Conservation (phyloP, 2,888 invertebrate genomes). For the Ichneumoninae sp. region DNA sequence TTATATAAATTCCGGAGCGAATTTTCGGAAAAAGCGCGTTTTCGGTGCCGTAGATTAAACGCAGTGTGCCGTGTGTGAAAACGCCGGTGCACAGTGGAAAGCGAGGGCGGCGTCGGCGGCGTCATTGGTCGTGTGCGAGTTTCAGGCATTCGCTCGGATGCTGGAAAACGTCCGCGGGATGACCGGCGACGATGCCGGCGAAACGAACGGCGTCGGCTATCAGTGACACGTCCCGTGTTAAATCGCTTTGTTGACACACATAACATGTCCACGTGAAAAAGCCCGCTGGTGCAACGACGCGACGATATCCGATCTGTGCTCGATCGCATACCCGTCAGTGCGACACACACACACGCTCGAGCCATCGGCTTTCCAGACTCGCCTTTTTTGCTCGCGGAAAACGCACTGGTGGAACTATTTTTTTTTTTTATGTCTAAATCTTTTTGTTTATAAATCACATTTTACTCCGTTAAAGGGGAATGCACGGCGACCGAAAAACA, state of each 20-base stretch:
- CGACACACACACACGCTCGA: constrained; percentile 23
- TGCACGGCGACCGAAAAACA: background rate
- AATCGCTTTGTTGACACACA: constrained; percentile 82
- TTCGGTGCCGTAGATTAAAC: constrained; percentile 81
- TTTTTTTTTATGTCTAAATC: no score
- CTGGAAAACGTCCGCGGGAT: constrained; percentile 41
- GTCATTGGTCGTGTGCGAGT: constrained; percentile 6
- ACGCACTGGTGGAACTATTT: background rate
- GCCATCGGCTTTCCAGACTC: background rate
- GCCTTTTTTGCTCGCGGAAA: constrained; percentile 7
- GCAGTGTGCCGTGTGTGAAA: constrained; percentile 67
- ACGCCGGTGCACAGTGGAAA: constrained; percentile 31
- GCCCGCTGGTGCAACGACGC: constrained; percentile 23
- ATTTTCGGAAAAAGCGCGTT: constrained; percentile 82
- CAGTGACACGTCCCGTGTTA: constrained; percentile 82
- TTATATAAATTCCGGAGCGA: constrained; percentile 83
- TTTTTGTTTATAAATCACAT: background rate
- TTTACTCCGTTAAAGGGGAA: background rate
- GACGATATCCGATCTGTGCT: constrained; percentile 55
- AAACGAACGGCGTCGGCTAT: constrained; percentile 73
- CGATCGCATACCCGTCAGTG: constrained; percentile 54
- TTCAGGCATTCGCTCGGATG: constrained; percentile 45
- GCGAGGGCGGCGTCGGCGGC: constrained; percentile 2
- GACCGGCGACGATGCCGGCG: constrained; percentile 51
- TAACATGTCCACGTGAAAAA: constrained; percentile 78